These are phyloP conservation scores for Eulemur coronatus DNA, from an alignment of 2,797 vertebrate genomes.

Conservation along the genomic window DNA sequence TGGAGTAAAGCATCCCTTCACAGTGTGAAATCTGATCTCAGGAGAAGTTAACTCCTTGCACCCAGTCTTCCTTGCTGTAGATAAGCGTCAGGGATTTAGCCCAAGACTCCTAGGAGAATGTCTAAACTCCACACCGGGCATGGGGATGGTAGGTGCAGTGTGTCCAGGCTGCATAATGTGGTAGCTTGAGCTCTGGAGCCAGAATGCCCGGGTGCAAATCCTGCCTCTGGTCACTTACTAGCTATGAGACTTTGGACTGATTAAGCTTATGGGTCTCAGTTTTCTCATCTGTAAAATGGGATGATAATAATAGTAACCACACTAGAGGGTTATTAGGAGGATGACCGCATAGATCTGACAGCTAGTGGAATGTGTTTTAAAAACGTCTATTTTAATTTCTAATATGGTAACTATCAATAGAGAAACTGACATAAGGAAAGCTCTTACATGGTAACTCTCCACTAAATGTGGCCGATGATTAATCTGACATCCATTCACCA, in stretches of 20 bases:
- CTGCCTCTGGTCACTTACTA: background rate
- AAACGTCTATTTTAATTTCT: background rate
- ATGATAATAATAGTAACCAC: background rate
- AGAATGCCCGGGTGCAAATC: background rate
- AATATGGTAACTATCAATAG: background rate
- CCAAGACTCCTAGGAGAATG: background rate
- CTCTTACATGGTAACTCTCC: background rate
- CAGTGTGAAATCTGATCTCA: constrained; percentile 37
- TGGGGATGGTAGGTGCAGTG: rapidly evolving
- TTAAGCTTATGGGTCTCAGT: background rate
- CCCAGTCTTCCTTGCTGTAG: background rate
- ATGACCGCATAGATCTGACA: background rate
- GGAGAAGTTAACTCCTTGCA: constrained; percentile 73
- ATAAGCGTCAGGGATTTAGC: background rate
- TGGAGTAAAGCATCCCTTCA: background rate
- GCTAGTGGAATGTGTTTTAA: background rate
- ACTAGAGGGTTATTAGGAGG: background rate
- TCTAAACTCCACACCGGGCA: background rate
- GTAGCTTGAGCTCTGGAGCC: background rate
- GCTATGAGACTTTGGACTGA: background rate
- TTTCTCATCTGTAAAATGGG: background rate
- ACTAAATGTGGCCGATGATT: background rate
- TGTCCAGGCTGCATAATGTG: background rate
- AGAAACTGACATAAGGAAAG: background rate
- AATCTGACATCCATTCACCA: background rate